Percentiles rank a stretch among this genome's conserved stretches.
Conservation (phyloP, 2,113 vertebrate species). For the Cochlearius cochlearius region DNA sequence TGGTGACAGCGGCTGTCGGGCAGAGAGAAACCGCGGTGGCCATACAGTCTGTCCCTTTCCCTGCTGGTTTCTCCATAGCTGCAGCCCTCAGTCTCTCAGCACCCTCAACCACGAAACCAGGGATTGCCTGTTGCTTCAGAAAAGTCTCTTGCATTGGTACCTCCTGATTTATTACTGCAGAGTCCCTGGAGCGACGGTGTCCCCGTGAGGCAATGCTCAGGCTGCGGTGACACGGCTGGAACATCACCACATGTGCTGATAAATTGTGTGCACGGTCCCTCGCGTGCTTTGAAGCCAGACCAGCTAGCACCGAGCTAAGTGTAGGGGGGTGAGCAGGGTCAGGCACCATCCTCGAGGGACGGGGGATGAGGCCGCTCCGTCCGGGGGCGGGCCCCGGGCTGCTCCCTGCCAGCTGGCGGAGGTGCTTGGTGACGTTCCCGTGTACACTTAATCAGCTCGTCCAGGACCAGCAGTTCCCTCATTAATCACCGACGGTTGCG, state of each 20-base stretch:
- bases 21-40: neutral
- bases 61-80: neutral
- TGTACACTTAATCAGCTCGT: neutral
- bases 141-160: neutral
- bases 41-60: neutral
- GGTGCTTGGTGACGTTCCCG: neutral
- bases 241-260: neutral
- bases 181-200: rapidly evolving
- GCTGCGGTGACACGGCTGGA: neutral
- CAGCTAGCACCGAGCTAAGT: neutral
- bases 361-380: rapidly evolving
- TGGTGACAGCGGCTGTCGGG: rapidly evolving
- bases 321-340: neutral
- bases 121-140: neutral
- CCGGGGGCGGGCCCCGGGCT: neutral
- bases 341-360: neutral
- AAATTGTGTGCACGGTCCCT: rapidly evolving
- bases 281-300: neutral
- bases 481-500: rapidly evolving
- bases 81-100: neutral
- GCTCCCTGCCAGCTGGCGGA: neutral
- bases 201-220: neutral
- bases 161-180: neutral
- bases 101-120: neutral
- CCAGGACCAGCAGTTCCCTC: neutral